Evolutionary conservation across 2,888 invertebrate species (phyloP), one percentile per base, ranked within the genome.

Genomic region (Rhingia campestris): DNA sequence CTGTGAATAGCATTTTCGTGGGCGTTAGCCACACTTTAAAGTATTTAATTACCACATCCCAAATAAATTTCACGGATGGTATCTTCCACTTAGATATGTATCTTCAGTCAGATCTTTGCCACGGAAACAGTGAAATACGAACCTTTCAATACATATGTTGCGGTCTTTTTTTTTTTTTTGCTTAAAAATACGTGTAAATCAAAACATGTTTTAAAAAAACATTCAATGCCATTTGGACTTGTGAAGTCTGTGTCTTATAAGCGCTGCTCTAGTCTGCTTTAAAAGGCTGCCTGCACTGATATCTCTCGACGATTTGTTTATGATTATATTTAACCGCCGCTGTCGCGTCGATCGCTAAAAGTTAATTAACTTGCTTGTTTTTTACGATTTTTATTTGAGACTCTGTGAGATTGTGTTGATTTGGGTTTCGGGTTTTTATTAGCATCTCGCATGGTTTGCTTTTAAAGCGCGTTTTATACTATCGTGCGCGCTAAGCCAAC

Each of bases 11-110:
- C 10, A 6, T 7, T 32, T 9, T 43, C 41, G 66, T 76, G 54
- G 72, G 74, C 76, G 72, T 49, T 41, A 22, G 10, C 49, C 45
- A 41, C 75, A 64, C 33, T 63, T 75, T 6, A 59, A 58, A 59
- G 32, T 63, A 64, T n/a, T 22, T 74, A 76, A 76, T 82, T 76
- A 76, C 67, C 73, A 77, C 67, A 77, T 67, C 49, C 56, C 66
- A 58, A 22, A 77, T 77, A 73, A 77, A 77, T 72, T 77, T 77
- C 67, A 82, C 14, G 61, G 59, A 22, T 22, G 22, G 22, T 22
- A 22, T 22, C 22, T 22, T 22, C 22, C 22, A 22, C 22, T 22
- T 22, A 22, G 22, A 22, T 22, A 22, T 22, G 22, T 22, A 22
- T 22, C 22, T 22, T 22, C 22, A 22, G 22, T 22, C 22, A 22